Percentiles rank a stretch among this genome's conserved stretches.
These are phyloP conservation scores for Polyergus mexicanus DNA, from an alignment of 1,140 invertebrate genomes.

Conservation along the genomic window DNA sequence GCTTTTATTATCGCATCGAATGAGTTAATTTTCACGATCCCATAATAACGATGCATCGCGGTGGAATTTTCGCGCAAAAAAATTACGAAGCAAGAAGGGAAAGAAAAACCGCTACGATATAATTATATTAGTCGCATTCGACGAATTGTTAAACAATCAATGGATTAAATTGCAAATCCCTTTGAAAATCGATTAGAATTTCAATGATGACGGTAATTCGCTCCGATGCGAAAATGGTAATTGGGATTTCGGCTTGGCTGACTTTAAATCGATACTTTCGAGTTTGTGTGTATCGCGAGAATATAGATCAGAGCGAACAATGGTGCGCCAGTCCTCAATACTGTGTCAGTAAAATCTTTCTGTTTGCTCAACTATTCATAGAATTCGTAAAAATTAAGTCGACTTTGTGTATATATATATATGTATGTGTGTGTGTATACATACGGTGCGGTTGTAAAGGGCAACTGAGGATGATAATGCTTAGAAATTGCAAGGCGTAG, in stretches of 20 bases:
- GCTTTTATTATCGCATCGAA: constrained; percentile 41
- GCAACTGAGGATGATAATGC: constrained; percentile 74
- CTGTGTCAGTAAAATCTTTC: constrained; percentile 62
- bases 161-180: neutral
- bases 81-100: neutral
- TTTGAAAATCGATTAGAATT: constrained; percentile 1
- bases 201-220: neutral
- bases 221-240: no score
- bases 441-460: constrained; percentile 69
- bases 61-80: neutral
- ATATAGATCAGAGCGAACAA: constrained; percentile 36
- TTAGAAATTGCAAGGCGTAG: constrained; percentile 65
- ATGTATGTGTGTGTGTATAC: neutral
- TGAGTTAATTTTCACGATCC: constrained; percentile 36
- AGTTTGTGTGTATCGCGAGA: neutral
- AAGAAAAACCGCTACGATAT: neutral
- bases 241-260: neutral
- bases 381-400: constrained; percentile 71
- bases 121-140: neutral
- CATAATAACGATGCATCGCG: neutral
- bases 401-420: neutral
- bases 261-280: neutral
- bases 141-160: neutral
- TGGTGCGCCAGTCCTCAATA: constrained; percentile 27
- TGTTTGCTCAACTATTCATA: constrained; percentile 74